phyloP scores from a whole-genome alignment of 2,797 vertebrate species.

The Pipistrellus nathusii region DNA sequence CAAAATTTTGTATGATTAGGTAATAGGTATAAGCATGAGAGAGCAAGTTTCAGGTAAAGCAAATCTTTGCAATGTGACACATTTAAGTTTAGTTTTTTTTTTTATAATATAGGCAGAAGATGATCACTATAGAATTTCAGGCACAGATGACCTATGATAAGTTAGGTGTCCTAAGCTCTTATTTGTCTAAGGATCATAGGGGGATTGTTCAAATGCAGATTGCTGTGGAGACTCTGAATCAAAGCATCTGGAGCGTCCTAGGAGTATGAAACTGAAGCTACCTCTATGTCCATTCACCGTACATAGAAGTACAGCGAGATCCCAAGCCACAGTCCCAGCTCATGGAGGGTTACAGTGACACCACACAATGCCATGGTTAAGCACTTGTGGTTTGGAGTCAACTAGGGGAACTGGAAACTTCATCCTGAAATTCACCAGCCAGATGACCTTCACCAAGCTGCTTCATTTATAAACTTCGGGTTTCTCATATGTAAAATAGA shows the following conservation, averaged over 20 bases:
- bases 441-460: background rate
- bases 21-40: background rate
- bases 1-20: background rate
- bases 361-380: no score
- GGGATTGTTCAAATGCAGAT: background rate
- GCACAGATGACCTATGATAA: background rate
- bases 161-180: background rate
- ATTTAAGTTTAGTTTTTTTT: background rate
- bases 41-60: background rate
- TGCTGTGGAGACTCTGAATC: background rate
- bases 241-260: background rate
- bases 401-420: background rate
- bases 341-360: background rate
- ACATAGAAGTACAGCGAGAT: fast-evolving
- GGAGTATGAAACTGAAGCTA: background rate
- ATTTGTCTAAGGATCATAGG: background rate
- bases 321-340: background rate
- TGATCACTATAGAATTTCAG: background rate
- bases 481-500: background rate
- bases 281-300: background rate
- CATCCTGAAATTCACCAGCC: background rate
- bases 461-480: background rate
- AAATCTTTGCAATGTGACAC: background rate
- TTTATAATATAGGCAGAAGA: background rate
- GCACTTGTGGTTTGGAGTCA: background rate